These are phyloP conservation scores for Endomychus coccineus DNA, from an alignment of 2,888 invertebrate genomes.

Conservation along the genomic window DNA sequence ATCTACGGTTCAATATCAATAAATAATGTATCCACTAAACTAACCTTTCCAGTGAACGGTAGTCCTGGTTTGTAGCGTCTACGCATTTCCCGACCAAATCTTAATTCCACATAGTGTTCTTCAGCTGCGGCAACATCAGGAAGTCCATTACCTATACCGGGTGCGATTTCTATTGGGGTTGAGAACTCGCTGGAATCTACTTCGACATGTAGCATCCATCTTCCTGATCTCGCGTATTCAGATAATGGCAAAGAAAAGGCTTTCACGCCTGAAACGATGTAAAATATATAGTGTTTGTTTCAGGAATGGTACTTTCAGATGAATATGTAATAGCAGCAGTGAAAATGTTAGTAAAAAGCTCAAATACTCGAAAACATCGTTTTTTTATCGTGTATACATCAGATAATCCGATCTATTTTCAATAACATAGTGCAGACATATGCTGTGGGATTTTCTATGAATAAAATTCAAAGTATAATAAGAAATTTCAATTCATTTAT, in stretches of 20 bases:
- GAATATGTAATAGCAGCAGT: too few species aligned
- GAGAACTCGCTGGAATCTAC: slow-evolving; percentile 51
- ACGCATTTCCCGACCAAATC: slow-evolving; percentile 59
- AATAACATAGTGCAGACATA: too few species aligned
- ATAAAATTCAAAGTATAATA: too few species aligned
- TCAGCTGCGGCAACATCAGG: slow-evolving; percentile 57
- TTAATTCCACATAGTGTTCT: slow-evolving; percentile 58
- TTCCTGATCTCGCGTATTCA: slow-evolving; percentile 50
- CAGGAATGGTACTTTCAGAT: too few species aligned
- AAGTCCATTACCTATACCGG: slow-evolving; percentile 43
- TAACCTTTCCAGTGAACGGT: slow-evolving; percentile 59
- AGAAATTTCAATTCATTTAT: too few species aligned
- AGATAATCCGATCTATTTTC: too few species aligned
- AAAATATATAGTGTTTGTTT: not conserved
- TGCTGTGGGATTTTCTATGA: too few species aligned
- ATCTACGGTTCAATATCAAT: too few species aligned
- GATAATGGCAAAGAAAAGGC: slow-evolving; percentile 52
- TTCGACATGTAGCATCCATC: slow-evolving; percentile 51
- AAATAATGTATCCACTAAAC: too few species aligned
- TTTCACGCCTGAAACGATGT: slow-evolving; percentile 46
- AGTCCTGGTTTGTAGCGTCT: slow-evolving; percentile 59
- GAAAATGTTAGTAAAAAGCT: too few species aligned
- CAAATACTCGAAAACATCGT: too few species aligned
- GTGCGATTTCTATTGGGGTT: slow-evolving; percentile 49
- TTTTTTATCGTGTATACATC: too few species aligned